Evolutionary conservation across 2,888 invertebrate genomes (phyloP).

Genomic region (Gasteruption jaculator): DNA sequence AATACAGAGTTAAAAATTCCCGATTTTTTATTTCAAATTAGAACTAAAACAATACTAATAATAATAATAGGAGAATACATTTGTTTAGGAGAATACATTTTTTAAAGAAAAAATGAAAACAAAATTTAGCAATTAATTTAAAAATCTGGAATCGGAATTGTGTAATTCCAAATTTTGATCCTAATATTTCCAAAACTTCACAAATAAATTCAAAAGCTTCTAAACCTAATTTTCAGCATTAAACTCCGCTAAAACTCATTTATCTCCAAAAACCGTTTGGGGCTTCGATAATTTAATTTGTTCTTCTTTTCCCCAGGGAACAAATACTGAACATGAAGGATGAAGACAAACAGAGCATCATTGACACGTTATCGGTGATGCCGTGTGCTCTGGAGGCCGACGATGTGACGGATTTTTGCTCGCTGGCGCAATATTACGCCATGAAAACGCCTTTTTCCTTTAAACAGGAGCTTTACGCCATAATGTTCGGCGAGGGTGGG

Average conservation of each 20-base stretch:
- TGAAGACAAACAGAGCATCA: conserved; percentile 65
- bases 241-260: no score
- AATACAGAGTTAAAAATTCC: not conserved
- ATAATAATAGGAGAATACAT: not conserved
- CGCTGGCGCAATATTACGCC: conserved; percentile 93
- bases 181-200: no score
- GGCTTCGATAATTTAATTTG: no score
- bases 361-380: conserved; percentile 67
- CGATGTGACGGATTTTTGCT: conserved; percentile 95
- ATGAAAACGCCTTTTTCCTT: conserved; percentile 91
- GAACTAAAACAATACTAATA: not conserved
- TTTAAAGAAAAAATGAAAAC: conserved; percentile 70
- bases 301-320: conserved; percentile 60
- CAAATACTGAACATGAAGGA: conserved; percentile 75
- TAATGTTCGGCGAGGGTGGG: conserved; percentile 55
- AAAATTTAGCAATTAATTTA: conserved; percentile 43
- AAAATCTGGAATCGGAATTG: no score
- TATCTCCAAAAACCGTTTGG: no score
- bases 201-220: not conserved
- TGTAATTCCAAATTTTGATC: no score
- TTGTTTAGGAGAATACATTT: conserved; percentile 66
- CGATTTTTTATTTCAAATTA: not conserved
- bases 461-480: conserved; percentile 67
- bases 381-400: conserved; percentile 86
- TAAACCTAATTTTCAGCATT: not conserved